Evolutionary conservation across 2,888 invertebrate genomes (phyloP).

Genomic region (Caenorhabditis sulstoni): DNA sequence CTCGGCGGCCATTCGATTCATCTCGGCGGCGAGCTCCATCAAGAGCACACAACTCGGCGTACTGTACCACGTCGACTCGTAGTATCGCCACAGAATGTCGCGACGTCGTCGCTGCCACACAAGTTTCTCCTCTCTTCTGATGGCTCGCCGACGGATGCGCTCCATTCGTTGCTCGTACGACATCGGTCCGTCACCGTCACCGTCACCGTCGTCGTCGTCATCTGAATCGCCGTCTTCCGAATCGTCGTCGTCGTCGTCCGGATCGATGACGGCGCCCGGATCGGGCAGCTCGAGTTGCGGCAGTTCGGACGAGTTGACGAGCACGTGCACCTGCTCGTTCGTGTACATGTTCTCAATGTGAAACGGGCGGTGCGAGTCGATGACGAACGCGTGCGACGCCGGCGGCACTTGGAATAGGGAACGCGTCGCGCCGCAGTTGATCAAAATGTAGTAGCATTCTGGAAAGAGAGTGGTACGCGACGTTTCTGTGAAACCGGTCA

Average conservation of each 20-base stretch:
- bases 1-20: slow-evolving; percentile 72
- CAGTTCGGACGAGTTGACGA: slow-evolving; percentile 59
- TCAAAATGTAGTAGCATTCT: slow-evolving; percentile 65
- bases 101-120: slow-evolving; percentile 68
- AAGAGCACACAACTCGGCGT: slow-evolving; percentile 69
- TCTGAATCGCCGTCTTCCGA: slow-evolving; percentile 15
- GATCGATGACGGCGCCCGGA: slow-evolving; percentile 50
- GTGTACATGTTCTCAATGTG: slow-evolving; percentile 76
- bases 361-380: slow-evolving; percentile 76
- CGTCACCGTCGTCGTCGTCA: slow-evolving; percentile 50
- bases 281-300: slow-evolving; percentile 58
- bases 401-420: slow-evolving; percentile 64
- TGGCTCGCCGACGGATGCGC: slow-evolving; percentile 54
- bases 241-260: slow-evolving; percentile 63
- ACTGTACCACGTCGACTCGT: slow-evolving; percentile 72
- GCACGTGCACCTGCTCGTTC: slow-evolving; percentile 60
- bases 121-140: slow-evolving; percentile 61
- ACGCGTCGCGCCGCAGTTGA: slow-evolving; percentile 76
- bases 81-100: slow-evolving; percentile 76
- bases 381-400: slow-evolving; percentile 65
- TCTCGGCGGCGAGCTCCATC: slow-evolving; percentile 70
- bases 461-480: too few species aligned
- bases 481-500: not conserved
- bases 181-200: slow-evolving; percentile 48
- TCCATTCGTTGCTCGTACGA: slow-evolving; percentile 57